These are phyloP conservation scores for Fragum sueziense DNA, from an alignment of 2,888 invertebrate species.

Conservation along the genomic window DNA sequence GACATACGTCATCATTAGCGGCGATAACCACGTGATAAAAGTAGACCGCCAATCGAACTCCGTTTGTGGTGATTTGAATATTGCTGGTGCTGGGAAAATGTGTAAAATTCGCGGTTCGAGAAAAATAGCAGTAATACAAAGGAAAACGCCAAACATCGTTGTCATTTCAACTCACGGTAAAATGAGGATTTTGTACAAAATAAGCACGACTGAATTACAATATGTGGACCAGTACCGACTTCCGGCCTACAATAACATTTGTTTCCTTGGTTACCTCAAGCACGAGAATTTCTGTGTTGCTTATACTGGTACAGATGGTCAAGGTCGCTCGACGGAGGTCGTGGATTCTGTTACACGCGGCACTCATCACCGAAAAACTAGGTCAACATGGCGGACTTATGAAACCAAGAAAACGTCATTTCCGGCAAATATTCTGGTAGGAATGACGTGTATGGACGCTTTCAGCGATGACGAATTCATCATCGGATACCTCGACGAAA, in stretches of 20 bases:
- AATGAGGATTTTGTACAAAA: not conserved
- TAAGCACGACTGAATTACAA: constrained; percentile 4
- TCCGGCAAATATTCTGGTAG: not conserved
- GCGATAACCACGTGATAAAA: constrained; percentile 12
- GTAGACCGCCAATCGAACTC: not conserved
- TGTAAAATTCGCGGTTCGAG: constrained; percentile 9
- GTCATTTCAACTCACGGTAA: not conserved
- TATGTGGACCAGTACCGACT: constrained; percentile 5
- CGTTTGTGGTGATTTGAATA: not conserved
- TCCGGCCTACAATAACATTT: constrained; percentile 9
- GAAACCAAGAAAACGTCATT: constrained; percentile 8
- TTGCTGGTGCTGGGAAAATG: constrained; percentile 16
- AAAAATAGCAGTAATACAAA: constrained; percentile 5
- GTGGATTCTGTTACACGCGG: constrained; percentile 9
- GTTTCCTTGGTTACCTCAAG: constrained; percentile 8
- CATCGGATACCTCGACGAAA: not conserved
- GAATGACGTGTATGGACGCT: constrained; percentile 20
- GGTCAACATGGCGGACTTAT: not conserved
- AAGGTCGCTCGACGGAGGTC: not conserved
- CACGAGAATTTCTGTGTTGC: constrained; percentile 17
- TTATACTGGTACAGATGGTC: constrained; percentile 1
- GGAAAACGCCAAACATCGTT: not conserved
- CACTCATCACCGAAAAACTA: not conserved
- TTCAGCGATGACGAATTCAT: constrained; percentile 11
- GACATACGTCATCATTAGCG: constrained; percentile 9